These are phyloP conservation scores for Eptatretus atami DNA, from an alignment of 2,797 vertebrate genomes.

Conservation along the genomic window DNA sequence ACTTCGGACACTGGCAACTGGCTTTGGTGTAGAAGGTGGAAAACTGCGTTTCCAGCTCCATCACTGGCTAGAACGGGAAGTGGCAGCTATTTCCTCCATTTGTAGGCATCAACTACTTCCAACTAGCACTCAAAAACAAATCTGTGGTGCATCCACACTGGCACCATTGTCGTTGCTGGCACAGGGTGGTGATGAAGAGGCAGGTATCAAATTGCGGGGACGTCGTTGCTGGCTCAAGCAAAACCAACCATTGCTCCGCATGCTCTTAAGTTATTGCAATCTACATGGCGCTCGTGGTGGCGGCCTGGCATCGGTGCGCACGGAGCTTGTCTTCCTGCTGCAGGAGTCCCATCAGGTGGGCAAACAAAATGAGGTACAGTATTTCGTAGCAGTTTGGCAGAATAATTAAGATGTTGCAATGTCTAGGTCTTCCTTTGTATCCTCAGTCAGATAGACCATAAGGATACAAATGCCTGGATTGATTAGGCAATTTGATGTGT, in stretches of 20 bases:
- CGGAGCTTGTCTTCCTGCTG: conserved; percentile 77
- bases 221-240: conserved; percentile 61
- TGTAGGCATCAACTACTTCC: too few relatives aligned
- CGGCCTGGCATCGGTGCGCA: conserved; percentile 75
- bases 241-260: conserved; percentile 59
- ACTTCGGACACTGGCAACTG: conserved; percentile 66
- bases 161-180: too few relatives aligned
- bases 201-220: conserved; percentile 9
- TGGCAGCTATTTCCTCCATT: conserved; percentile 13
- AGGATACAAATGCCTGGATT: too few relatives aligned
- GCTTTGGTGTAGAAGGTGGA: conserved; percentile 68
- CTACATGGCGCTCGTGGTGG: conserved; percentile 83
- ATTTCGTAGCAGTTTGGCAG: too few relatives aligned
- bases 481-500: too few relatives aligned
- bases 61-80: conserved; percentile 78
- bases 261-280: conserved; percentile 88
- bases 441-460: too few relatives aligned
- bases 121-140: too few relatives aligned
- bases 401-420: too few relatives aligned
- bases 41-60: conserved; percentile 67
- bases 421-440: too few relatives aligned
- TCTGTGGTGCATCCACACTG: too few relatives aligned
- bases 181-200: too few relatives aligned
- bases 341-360: conserved; percentile 83
- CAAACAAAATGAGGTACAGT: too few relatives aligned